phyloP scores from a whole-genome alignment of 2,888 invertebrate species.

The Nomada fabriciana region DNA sequence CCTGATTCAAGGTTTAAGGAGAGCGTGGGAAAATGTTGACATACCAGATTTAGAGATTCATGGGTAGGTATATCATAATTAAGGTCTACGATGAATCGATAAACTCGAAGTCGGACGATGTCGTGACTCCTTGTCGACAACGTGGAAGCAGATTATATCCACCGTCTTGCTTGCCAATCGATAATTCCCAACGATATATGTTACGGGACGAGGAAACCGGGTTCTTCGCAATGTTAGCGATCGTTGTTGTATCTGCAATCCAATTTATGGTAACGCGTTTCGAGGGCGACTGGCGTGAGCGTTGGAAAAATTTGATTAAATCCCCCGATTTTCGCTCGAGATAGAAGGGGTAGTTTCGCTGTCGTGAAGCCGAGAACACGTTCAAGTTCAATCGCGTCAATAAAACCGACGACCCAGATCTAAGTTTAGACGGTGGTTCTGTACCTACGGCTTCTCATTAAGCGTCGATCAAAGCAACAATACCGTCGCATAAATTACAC shows the following conservation, averaged over 20 bases:
- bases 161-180: slow-evolving; percentile 9
- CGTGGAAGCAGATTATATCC: slow-evolving; percentile 8
- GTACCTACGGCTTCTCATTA: slow-evolving; percentile 49
- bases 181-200: slow-evolving; percentile 30
- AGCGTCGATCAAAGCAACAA: slow-evolving; percentile 59
- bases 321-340: not conserved
- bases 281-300: not conserved
- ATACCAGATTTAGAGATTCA: too few species aligned
- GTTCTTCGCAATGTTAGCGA: too few species aligned
- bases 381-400: slow-evolving; percentile 67
- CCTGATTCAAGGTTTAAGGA: too few species aligned
- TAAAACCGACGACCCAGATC: slow-evolving; percentile 65
- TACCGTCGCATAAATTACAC: slow-evolving; percentile 49
- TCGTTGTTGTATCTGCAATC: too few species aligned
- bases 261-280: not conserved
- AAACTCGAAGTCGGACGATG: slow-evolving; percentile 14
- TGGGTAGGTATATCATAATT: too few species aligned
- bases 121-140: not conserved
- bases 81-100: not conserved
- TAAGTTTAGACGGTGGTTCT: slow-evolving; percentile 54
- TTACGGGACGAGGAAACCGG: too few species aligned
- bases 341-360: slow-evolving; percentile 15
- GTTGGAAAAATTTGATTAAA: not conserved
- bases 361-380: slow-evolving; percentile 55
- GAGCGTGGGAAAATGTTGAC: too few species aligned